Evolutionary conservation across 2,113 vertebrate species (phyloP).

Genomic region (Calypte anna): DNA sequence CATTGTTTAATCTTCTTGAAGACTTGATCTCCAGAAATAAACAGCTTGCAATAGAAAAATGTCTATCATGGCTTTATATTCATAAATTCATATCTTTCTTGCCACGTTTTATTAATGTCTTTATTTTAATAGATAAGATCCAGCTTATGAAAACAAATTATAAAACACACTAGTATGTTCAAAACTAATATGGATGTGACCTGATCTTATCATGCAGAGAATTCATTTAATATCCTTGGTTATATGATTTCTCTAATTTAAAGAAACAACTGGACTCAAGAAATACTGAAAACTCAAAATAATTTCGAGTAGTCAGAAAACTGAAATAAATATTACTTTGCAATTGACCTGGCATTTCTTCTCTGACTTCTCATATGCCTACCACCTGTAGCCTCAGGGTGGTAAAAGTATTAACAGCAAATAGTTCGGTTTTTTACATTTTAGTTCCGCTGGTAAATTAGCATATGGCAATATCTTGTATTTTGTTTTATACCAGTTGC

Average conservation of each 20-base stretch:
- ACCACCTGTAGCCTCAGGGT: conserved; percentile 16
- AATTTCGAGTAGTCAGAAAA: conserved; percentile 30
- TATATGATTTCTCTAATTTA: conserved; percentile 6
- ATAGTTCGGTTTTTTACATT: background rate
- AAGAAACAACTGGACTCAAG: conserved; percentile 22
- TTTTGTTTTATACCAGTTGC: background rate
- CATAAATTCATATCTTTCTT: conserved; percentile 38
- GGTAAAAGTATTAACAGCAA: conserved; percentile 11
- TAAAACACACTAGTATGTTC: background rate
- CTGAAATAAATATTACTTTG: conserved; percentile 34
- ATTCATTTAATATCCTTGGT: background rate
- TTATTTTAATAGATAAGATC: conserved; percentile 55
- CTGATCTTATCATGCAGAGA: conserved; percentile 1
- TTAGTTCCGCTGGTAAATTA: background rate
- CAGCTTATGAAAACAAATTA: conserved; percentile 43
- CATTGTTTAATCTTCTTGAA: conserved; percentile 50
- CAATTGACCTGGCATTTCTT: conserved; percentile 18
- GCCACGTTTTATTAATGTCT: conserved; percentile 42
- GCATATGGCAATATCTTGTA: background rate
- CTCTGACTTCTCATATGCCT: background rate
- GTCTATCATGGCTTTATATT: conserved; percentile 33
- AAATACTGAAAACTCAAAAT: conserved; percentile 21
- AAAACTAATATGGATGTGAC: conserved; percentile 5
- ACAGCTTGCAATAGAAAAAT: conserved; percentile 8
- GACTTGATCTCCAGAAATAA: conserved; percentile 39